Conservation (phyloP, 2,888 invertebrate genomes). For the Pilophorus perplexus region DNA sequence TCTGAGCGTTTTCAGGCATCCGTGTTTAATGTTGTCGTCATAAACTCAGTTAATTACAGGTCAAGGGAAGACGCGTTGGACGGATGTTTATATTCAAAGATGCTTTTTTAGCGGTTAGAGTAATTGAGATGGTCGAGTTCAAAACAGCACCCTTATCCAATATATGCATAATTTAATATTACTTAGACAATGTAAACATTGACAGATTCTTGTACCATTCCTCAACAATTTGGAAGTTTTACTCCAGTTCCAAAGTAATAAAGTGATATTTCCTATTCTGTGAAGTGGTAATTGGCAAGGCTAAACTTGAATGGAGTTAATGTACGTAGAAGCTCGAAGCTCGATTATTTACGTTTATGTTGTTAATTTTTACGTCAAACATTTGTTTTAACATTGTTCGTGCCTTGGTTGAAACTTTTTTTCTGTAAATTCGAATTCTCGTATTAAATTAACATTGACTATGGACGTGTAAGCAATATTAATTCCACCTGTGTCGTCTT, state of each 20-base stretch:
- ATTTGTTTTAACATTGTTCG: constrained; percentile 31
- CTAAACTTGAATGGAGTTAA: not conserved
- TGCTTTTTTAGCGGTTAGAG: too few relatives aligned
- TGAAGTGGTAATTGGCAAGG: constrained; percentile 1
- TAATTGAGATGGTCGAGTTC: too few relatives aligned
- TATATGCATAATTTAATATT: too few relatives aligned
- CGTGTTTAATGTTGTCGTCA: too few relatives aligned
- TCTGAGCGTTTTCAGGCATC: too few relatives aligned
- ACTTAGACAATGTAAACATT: constrained; percentile 7
- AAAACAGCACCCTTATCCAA: too few relatives aligned
- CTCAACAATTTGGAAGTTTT: too few relatives aligned
- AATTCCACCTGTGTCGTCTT: too few relatives aligned
- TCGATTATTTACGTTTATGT: constrained; percentile 13
- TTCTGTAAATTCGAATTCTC: constrained; percentile 17
- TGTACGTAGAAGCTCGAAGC: not conserved
- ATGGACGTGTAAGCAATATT: not conserved
- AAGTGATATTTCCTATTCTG: not conserved
- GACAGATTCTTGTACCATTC: constrained; percentile 13
- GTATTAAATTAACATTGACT: constrained; percentile 31
- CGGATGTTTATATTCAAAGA: too few relatives aligned
- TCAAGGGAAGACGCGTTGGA: too few relatives aligned
- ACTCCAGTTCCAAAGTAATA: too few relatives aligned
- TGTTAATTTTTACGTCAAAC: constrained; percentile 19
- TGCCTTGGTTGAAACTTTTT: constrained; percentile 34
- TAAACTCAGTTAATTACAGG: too few relatives aligned